Percentiles rank a stretch among this genome's conserved stretches.
Evolutionary conservation across 2,113 vertebrate species (phyloP).

Genomic region (Emydocephalus ijimae): DNA sequence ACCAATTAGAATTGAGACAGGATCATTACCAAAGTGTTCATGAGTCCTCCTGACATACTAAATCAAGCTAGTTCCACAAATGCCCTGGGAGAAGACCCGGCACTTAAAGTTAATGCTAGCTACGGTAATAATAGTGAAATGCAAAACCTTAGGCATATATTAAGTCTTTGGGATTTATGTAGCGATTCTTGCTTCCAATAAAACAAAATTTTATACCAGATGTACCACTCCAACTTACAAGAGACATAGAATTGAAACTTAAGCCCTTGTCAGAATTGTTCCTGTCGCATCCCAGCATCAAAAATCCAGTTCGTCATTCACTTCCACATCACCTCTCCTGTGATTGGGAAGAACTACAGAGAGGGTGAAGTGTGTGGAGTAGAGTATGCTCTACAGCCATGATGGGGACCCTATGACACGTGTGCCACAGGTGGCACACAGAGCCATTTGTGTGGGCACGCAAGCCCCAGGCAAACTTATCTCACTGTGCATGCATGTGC

Average conservation of each 20-base stretch:
- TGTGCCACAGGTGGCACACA: no score
- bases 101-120: conserved; percentile 18
- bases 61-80: conserved; percentile 37
- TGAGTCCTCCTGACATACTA: conserved; percentile 22
- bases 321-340: neutral
- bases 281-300: neutral
- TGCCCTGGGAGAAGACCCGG: neutral
- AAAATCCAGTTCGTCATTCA: neutral
- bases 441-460: no score
- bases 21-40: neutral
- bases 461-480: no score
- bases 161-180: conserved; percentile 19
- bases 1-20: conserved; percentile 27
- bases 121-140: conserved; percentile 18
- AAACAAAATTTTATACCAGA: neutral
- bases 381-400: neutral
- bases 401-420: no score
- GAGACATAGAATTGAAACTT: neutral
- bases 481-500: no score
- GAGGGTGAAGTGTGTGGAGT: neutral
- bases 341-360: neutral
- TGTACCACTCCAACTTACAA: neutral
- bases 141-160: neutral
- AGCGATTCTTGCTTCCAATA: neutral
- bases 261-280: neutral